phyloP scores from a whole-genome alignment of 1,140 invertebrate species.

The Cydia fagiglandana region DNA sequence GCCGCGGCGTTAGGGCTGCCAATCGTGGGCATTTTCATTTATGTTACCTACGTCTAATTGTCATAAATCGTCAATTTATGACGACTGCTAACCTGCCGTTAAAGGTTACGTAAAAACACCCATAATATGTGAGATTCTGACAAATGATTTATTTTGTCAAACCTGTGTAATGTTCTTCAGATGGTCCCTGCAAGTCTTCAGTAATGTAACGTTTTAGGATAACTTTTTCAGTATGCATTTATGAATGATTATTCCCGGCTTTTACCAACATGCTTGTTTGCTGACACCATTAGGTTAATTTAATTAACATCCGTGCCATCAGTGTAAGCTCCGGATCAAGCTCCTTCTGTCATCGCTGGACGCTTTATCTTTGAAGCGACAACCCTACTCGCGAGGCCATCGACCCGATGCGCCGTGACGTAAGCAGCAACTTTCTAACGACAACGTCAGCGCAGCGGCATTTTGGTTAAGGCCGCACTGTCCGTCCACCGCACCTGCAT shows the following conservation, averaged over 20 bases:
- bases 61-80: neutral
- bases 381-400: conserved; percentile 45
- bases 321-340: neutral
- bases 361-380: neutral
- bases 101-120: too few species aligned
- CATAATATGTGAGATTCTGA: too few species aligned
- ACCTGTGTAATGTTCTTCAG: too few species aligned
- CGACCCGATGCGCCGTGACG: conserved; percentile 57
- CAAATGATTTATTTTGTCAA: too few species aligned
- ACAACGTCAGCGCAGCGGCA: conserved; percentile 51
- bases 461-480: conserved; percentile 52
- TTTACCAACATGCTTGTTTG: too few species aligned
- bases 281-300: too few species aligned
- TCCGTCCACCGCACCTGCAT: conserved; percentile 31
- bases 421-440: conserved; percentile 64
- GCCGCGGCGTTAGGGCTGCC: conserved; percentile 41
- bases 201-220: too few species aligned
- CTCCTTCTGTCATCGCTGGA: neutral
- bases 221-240: too few species aligned
- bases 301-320: too few species aligned
- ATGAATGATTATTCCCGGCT: too few species aligned
- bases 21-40: neutral
- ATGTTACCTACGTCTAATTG: neutral
- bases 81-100: too few species aligned
- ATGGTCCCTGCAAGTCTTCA: too few species aligned